phyloP scores from a whole-genome alignment of 2,113 vertebrate genomes.

The Zingel zingel region DNA sequence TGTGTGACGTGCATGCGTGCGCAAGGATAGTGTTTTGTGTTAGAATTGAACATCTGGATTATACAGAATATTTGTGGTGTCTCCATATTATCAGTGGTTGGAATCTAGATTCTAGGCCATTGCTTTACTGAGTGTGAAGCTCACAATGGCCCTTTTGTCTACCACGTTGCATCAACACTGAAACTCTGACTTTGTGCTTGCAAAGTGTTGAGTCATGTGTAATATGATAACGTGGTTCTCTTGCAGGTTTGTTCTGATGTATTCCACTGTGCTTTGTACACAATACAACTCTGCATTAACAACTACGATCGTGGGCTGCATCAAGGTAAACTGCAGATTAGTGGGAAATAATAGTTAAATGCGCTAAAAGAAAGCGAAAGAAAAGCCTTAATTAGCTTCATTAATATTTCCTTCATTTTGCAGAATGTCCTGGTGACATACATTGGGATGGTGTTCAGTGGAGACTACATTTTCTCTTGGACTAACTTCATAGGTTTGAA shows the following conservation, averaged over 20 bases:
- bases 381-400: not conserved
- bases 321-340: conserved; percentile 87
- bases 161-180: not conserved
- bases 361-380: not conserved
- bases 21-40: not conserved
- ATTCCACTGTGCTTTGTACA: conserved; percentile 97
- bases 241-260: conserved; percentile 94
- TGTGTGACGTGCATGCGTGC: not conserved
- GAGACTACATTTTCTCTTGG: conserved; percentile 99
- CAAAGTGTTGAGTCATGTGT: not conserved
- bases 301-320: conserved; percentile 96
- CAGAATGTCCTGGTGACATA: conserved; percentile 99
- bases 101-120: not conserved
- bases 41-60: conserved; percentile 12
- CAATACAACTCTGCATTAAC: conserved; percentile 98
- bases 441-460: conserved; percentile 98
- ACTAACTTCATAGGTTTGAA: conserved; percentile 98
- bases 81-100: not conserved
- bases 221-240: not conserved
- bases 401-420: conserved; percentile 20
- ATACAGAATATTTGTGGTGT: not conserved
- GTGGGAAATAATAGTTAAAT: not conserved
- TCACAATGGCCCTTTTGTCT: not conserved
- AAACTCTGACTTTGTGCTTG: conserved; percentile 14
- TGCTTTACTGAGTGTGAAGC: not conserved